Conservation (phyloP, 2,888 invertebrate species). For the Euproctis similis region DNA sequence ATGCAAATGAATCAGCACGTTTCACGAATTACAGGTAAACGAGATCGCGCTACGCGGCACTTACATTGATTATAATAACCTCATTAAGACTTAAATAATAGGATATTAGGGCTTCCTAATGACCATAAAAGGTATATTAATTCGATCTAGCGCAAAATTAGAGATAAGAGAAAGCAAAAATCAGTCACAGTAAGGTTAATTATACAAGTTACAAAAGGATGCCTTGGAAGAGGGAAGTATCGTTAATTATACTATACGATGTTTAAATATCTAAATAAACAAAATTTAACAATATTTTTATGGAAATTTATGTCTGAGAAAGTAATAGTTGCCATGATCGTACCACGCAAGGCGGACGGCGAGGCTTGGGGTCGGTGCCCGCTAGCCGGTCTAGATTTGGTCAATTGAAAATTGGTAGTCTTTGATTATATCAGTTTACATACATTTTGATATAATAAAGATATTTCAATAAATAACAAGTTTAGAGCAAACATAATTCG, state of each 20-base stretch:
- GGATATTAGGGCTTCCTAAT: too few species aligned
- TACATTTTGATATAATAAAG: conserved; percentile 8
- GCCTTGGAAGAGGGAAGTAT: conserved; percentile 37
- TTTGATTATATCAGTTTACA: conserved; percentile 34
- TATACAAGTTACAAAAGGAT: conserved; percentile 52
- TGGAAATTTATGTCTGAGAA: conserved; percentile 52
- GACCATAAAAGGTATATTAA: too few species aligned
- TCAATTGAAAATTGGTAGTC: conserved; percentile 53
- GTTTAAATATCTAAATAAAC: conserved; percentile 20
- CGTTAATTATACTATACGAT: conserved; percentile 57
- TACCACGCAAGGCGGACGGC: conserved; percentile 70
- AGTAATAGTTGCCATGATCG: conserved; percentile 74
- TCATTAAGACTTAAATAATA: too few species aligned
- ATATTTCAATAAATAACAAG: conserved; percentile 22
- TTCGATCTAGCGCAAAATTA: conserved; percentile 44
- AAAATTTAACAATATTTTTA: conserved; percentile 14
- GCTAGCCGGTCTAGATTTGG: conserved; percentile 72
- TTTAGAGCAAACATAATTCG: conserved; percentile 15
- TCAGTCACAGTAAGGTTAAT: conserved; percentile 68
- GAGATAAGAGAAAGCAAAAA: conserved; percentile 68
- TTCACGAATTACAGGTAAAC: conserved; percentile 53
- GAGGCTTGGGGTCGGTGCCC: conserved; percentile 82
- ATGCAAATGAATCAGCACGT: conserved; percentile 75
- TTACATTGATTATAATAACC: conserved; percentile 67
- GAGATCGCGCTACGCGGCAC: conserved; percentile 70